Conservation (phyloP, 2,888 invertebrate genomes). For the Dilophus febrilis region DNA sequence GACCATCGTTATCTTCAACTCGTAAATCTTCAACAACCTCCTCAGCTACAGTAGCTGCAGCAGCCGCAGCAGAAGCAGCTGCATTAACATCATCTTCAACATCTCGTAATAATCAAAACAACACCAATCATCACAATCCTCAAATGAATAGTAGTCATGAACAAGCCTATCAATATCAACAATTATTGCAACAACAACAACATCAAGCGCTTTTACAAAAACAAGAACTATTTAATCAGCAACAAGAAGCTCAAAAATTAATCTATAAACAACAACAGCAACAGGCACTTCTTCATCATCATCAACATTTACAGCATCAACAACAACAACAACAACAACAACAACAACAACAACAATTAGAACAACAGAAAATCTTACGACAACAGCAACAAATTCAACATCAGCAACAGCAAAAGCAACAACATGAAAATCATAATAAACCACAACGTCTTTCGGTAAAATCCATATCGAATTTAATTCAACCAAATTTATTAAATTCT, state of each 20-base stretch:
- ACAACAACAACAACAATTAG: slow-evolving; percentile 23
- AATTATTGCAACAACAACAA: slow-evolving; percentile 2
- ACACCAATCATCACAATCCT: background rate
- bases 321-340: slow-evolving; percentile 25
- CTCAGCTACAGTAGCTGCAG: slow-evolving; percentile 19
- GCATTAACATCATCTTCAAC: slow-evolving; percentile 21
- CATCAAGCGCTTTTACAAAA: no score
- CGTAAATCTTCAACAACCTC: slow-evolving; percentile 11
- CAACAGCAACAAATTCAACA: slow-evolving; percentile 28
- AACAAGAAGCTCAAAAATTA: slow-evolving; percentile 27
- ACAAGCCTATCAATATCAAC: background rate
- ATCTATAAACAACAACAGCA: slow-evolving; percentile 19
- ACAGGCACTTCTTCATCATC: slow-evolving; percentile 16
- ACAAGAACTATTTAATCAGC: slow-evolving; percentile 32
- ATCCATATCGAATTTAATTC: slow-evolving; percentile 41
- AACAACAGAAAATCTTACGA: slow-evolving; percentile 30
- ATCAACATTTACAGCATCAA: slow-evolving; percentile 9
- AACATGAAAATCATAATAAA: slow-evolving; percentile 21
- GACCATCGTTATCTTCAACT: background rate
- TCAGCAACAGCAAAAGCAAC: slow-evolving; percentile 23
- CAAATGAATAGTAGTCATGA: background rate
- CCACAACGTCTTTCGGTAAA: slow-evolving; percentile 45
- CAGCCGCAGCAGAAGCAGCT: slow-evolving; percentile 7
- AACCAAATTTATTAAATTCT: slow-evolving; percentile 26
- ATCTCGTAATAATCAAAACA: no score